Evolutionary conservation across 2,888 invertebrate genomes (phyloP).

Genomic region (Argyresthia goedartella): DNA sequence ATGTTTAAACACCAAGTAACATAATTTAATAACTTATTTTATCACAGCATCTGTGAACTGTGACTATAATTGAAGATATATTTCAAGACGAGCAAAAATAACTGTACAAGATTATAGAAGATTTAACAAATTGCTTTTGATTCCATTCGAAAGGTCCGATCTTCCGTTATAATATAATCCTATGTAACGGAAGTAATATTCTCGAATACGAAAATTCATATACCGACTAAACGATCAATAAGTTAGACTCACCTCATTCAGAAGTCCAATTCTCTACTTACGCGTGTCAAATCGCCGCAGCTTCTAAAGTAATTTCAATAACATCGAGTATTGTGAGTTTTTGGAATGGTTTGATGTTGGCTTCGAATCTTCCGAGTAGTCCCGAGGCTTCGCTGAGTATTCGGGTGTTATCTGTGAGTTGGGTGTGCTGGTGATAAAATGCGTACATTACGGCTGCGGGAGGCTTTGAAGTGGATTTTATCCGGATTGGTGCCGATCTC

Average conservation of each 20-base stretch:
- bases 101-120: too few relatives aligned
- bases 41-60: too few relatives aligned
- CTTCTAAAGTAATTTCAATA: slow-evolving; percentile 48
- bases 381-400: slow-evolving; percentile 4
- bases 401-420: slow-evolving; percentile 1
- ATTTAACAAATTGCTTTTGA: too few relatives aligned
- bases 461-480: slow-evolving; percentile 44
- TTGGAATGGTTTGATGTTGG: slow-evolving; percentile 17
- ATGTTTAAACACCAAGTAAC: too few relatives aligned
- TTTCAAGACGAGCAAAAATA: too few relatives aligned
- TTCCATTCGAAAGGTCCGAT: too few relatives aligned
- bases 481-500: slow-evolving; percentile 36
- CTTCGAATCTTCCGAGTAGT: slow-evolving; percentile 1
- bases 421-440: slow-evolving; percentile 48
- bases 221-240: slow-evolving; percentile 34
- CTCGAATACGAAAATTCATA: neutral
- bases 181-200: slow-evolving; percentile 2
- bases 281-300: slow-evolving; percentile 56
- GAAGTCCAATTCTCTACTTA: slow-evolving; percentile 57
- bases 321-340: slow-evolving; percentile 24
- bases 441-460: slow-evolving; percentile 57
- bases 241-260: slow-evolving; percentile 53
- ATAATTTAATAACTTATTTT: too few relatives aligned
- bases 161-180: neutral
- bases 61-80: too few relatives aligned